Base-by-base conservation (phyloP, 1,140 invertebrate species). In the Penaeus chinensis region DNA sequence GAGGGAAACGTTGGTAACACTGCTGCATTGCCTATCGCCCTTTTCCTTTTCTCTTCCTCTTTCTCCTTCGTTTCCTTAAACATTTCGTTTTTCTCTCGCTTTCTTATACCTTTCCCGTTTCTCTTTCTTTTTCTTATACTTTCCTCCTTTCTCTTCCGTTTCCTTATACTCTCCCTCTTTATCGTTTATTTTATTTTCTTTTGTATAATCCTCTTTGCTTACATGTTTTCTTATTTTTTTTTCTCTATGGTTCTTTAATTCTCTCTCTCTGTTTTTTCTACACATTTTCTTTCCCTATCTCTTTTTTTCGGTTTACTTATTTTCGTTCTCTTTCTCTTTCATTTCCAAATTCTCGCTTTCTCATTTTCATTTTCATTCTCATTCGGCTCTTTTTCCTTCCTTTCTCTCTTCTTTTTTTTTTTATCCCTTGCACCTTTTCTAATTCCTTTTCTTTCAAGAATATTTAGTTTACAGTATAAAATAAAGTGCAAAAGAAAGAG, bases 261-360 rank as follows among this genome's bases (percentile, higher is more conserved):
- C 2, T 32, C 32, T 32, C 32, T 32, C 32, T 32, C 0, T 32
- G 0, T 32, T 32, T 32, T 32, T 32, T 32, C 32, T 32, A 32
- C 32, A 42, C 7, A 42, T 42, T 42, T 42, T 42, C 37, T 42
- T 42, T 42, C 37, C 37, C 37, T 3, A 2, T 81, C 79, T 81
- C 79, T 69, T 37, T n/a, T 54, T 42, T 81, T 47, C n/a, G 24
- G 32, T 47, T 54, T n/a, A 19, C 22, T 16, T 47, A 13, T 18
- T 81, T 47, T 54, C 79, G 27, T 47, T 10, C 79, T 81, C 79
- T 81, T 47, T 81, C 22, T 69, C 79, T 81, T 47, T 81, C 11
- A 5, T n/a, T 81, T 11, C 2, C 79, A 37, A 22, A 22, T 5
- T 8, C 3, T 24, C 20, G 7, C 20, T 66, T 22, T 66, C 20